Conservation (phyloP, 2,797 vertebrate species). For the Kryptolebias ocellatus region DNA sequence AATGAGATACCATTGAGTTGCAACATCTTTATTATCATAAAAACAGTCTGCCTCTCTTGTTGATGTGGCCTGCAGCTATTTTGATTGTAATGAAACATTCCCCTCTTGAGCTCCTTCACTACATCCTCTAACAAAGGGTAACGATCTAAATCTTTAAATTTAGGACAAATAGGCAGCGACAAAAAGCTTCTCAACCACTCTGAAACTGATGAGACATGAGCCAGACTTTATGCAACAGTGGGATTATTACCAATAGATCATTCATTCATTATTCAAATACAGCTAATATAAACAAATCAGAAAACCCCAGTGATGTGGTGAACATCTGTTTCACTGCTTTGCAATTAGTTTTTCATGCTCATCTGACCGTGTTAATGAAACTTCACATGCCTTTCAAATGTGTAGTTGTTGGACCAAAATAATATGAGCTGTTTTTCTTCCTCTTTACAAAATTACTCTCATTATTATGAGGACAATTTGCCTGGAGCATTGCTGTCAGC, state of each 20-base stretch:
- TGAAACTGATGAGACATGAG: neutral
- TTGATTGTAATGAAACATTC: constrained; percentile 6
- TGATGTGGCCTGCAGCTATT: constrained; percentile 6
- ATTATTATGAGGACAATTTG: neutral
- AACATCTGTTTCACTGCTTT: constrained; percentile 2
- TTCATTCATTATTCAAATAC: neutral
- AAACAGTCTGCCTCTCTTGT: neutral
- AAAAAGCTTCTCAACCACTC: constrained; percentile 6
- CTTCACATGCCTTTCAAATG: neutral
- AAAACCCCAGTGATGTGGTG: neutral
- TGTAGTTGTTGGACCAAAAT: neutral
- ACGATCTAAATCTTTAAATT: neutral
- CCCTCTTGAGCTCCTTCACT: too few species aligned
- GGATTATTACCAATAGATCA: neutral
- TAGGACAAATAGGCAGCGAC: neutral
- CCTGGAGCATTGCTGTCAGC: constrained; percentile 15
- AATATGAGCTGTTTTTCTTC: constrained; percentile 3
- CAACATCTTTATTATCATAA: constrained; percentile 22
- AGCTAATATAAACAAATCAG: neutral
- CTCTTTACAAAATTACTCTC: neutral
- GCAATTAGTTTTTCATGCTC: constrained; percentile 14
- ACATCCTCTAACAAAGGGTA: too few species aligned
- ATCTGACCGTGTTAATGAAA: constrained; percentile 2
- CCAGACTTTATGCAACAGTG: too few species aligned
- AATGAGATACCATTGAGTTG: neutral